Evolutionary conservation across 2,888 invertebrate genomes (phyloP).

Genomic region (Cantharis rufa): DNA sequence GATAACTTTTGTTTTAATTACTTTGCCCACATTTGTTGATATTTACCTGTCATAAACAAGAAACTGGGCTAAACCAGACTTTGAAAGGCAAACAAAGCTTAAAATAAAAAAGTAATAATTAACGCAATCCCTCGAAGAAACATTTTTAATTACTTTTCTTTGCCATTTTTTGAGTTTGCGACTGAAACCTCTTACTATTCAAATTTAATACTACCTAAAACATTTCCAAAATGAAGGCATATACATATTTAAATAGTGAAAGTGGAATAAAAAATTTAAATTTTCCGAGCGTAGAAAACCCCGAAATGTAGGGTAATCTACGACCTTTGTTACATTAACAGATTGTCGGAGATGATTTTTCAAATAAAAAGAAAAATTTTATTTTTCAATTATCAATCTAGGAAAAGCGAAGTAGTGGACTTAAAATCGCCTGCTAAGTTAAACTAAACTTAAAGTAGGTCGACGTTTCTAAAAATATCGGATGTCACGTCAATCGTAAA

Average conservation of each 20-base stretch:
- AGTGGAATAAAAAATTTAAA: neutral
- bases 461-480: neutral
- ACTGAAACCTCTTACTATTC: neutral
- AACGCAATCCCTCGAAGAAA: neutral
- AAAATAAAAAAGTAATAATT: neutral
- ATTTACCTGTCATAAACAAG: neutral
- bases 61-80: neutral
- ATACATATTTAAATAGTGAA: neutral
- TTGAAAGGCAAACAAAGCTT: neutral
- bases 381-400: neutral
- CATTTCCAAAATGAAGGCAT: neutral
- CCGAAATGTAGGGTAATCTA: neutral
- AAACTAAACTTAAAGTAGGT: neutral
- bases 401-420: neutral
- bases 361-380: neutral
- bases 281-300: neutral
- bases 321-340: neutral
- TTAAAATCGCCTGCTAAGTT: neutral
- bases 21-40: neutral
- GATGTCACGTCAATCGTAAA: neutral
- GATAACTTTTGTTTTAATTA: neutral
- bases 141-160: neutral
- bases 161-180: neutral
- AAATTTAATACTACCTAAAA: neutral
- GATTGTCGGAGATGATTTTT: neutral